phyloP scores from a whole-genome alignment of 2,797 vertebrate genomes.

The Rachycentron canadum region DNA sequence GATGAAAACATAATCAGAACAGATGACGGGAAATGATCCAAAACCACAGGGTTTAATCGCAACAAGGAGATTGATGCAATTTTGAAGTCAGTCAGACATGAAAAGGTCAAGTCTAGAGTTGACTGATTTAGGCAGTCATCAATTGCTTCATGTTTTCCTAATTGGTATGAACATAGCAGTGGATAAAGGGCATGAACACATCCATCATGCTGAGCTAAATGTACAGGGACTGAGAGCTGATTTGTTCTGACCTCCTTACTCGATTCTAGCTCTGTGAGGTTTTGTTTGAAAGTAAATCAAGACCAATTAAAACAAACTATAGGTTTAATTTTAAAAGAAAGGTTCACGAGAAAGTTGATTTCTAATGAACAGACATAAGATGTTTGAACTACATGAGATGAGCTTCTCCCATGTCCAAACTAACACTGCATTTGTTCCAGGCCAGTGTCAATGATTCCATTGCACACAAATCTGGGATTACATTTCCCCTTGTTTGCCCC shows the following conservation, averaged over 20 bases:
- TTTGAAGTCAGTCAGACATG: not conserved
- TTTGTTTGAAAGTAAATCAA: slow-evolving; percentile 1
- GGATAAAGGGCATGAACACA: slow-evolving; percentile 11
- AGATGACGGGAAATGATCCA: slow-evolving; percentile 21
- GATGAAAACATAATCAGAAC: slow-evolving; percentile 26
- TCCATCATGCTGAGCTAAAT: slow-evolving; percentile 1
- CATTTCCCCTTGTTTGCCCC: not conserved
- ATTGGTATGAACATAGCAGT: slow-evolving; percentile 20
- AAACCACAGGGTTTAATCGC: slow-evolving; percentile 6
- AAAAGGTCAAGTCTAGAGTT: slow-evolving; percentile 50
- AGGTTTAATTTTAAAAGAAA: not conserved
- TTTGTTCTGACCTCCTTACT: not conserved
- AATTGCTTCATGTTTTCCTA: slow-evolving; percentile 29
- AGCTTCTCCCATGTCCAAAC: slow-evolving; percentile 1
- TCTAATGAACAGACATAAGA: not conserved
- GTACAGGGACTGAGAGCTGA: slow-evolving; percentile 1
- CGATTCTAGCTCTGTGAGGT: not conserved
- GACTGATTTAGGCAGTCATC: slow-evolving; percentile 29
- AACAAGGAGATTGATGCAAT: slow-evolving; percentile 16
- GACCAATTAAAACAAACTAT: not conserved
- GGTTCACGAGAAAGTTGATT: not conserved
- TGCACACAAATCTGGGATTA: slow-evolving; percentile 42
- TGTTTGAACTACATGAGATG: not conserved
- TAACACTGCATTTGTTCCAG: not conserved
- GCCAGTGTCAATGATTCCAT: slow-evolving; percentile 1